Evolutionary conservation across 2,113 vertebrate genomes (phyloP), one percentile per base, ranked within the genome.

Genomic region (Lagopus muta): DNA sequence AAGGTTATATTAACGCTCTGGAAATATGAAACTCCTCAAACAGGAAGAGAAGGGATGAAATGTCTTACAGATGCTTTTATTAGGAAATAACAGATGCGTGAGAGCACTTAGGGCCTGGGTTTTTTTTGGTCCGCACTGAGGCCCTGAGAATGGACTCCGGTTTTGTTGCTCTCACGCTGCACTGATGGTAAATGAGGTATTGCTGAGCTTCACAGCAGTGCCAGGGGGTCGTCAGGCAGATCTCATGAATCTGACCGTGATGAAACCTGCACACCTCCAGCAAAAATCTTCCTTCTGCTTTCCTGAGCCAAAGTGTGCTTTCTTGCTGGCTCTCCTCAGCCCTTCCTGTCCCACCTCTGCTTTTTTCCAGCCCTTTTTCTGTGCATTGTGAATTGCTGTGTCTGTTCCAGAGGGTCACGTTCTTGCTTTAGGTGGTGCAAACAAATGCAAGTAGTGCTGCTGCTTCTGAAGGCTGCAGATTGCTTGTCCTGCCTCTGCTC

Each of bases 41-140:
- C 82, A 95, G 91, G 84, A 96, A 88, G 87, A 60, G 71, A 82
- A 82, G 0, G 0, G 72, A 48, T 92, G 34, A 91, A 94, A 52
- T 82, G 57, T 66, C 86, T 93, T 58, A 48, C 81, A 95, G 89
- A 92, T 92, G 75, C 78, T 88, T 94, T 89, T 89, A 64, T 88
- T 77, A 28, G 91, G 87, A 89, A 88, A 93, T 30, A 67, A 20
- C 45, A 71, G 82, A 76, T 50, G 78, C 32, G 1, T 36, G 84
- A 74, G 85, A 81, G 60, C 34, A 5, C 32, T 85, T 47, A 42
- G 61, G 64, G 42, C 45, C 66, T 19, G 27, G n/a, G 8, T 6
- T 45, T 57, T 71, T 71, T 62, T 25, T 42, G n/a, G 48, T 42
- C 50, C 55, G 80, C 66, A 6, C 61, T 30, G 3, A 17, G 13